phyloP scores from a whole-genome alignment of 2,797 vertebrate species.

The Takifugu ocellatus region DNA sequence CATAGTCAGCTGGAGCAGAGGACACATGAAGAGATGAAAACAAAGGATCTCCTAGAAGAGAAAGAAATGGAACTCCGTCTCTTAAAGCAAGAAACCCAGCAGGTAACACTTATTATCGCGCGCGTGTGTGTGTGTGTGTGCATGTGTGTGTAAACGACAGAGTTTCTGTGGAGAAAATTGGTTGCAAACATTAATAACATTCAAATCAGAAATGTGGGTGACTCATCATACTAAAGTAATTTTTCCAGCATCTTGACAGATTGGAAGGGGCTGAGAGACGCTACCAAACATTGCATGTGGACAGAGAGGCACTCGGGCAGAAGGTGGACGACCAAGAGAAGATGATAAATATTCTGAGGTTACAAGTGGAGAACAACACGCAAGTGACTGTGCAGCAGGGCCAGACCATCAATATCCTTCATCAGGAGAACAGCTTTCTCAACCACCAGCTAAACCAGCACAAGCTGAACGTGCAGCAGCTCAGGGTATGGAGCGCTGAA shows the following conservation, averaged over 20 bases:
- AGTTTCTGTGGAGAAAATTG: neutral
- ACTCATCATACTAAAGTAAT: constrained; percentile 5
- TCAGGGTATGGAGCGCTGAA: constrained; percentile 64
- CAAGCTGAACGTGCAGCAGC: constrained; percentile 71
- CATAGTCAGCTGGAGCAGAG: constrained; percentile 65
- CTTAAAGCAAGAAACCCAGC: constrained; percentile 66
- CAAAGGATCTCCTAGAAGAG: constrained; percentile 64
- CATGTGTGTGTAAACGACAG: no score
- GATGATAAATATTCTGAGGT: constrained; percentile 56
- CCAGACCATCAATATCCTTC: constrained; percentile 53
- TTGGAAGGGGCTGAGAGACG: constrained; percentile 40
- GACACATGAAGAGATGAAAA: constrained; percentile 60
- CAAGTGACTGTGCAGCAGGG: constrained; percentile 65
- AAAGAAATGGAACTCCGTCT: constrained; percentile 65
- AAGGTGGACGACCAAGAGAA: constrained; percentile 73
- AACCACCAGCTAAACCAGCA: constrained; percentile 69
- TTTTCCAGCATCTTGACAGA: constrained; percentile 32
- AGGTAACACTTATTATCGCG: constrained; percentile 23
- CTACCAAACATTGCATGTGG: constrained; percentile 43
- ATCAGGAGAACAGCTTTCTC: constrained; percentile 74
- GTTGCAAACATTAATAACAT: no score
- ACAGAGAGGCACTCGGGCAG: constrained; percentile 64
- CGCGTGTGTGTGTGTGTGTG: neutral
- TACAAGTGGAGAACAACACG: constrained; percentile 67
- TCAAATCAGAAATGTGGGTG: neutral